phyloP scores from a whole-genome alignment of 2,797 vertebrate species.

The Ara ararauna region DNA sequence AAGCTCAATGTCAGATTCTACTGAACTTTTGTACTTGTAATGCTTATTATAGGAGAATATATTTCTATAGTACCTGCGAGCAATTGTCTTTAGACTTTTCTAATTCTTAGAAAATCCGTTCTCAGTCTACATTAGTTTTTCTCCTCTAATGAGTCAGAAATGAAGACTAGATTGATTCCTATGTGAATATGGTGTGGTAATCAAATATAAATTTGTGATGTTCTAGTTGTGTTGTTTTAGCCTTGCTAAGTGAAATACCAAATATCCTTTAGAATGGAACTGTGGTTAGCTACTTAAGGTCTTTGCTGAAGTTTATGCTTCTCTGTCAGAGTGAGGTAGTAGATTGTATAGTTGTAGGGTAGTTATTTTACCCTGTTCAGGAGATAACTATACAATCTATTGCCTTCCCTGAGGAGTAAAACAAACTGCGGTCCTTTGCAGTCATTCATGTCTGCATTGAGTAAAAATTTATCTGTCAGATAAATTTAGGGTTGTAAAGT shows the following conservation, averaged over 20 bases:
- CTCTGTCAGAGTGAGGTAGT: constrained; percentile 96
- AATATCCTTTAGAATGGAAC: neutral
- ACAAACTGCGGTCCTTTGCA: constrained; percentile 68
- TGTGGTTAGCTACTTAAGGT: neutral
- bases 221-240: neutral
- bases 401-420: constrained; percentile 94
- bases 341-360: constrained; percentile 99
- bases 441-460: neutral
- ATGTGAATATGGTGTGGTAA: neutral
- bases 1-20: neutral
- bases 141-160: neutral
- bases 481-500: neutral
- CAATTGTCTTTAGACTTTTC: neutral
- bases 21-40: neutral
- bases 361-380: constrained; percentile 94
- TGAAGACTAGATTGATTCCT: neutral
- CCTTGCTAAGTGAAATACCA: neutral
- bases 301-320: constrained; percentile 65
- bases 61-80: neutral
- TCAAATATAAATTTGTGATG: neutral
- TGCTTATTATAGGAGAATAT: neutral
- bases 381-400: constrained; percentile 99
- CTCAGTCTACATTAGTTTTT: neutral
- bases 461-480: neutral
- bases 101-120: neutral